Conservation (phyloP, 2,797 vertebrate species). For the Anas georgica region DNA sequence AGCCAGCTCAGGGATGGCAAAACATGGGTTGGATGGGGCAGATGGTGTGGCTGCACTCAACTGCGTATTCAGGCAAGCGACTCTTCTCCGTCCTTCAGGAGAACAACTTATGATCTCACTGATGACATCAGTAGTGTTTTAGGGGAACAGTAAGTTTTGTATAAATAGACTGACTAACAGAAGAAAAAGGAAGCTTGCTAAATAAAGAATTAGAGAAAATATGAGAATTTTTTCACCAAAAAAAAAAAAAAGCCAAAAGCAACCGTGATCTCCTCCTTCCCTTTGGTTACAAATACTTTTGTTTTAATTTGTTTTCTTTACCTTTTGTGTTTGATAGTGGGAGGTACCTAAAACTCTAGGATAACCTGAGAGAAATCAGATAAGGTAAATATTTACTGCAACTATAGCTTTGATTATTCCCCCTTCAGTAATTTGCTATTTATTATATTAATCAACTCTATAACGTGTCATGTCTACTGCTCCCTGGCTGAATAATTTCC, state of each 20-base stretch:
- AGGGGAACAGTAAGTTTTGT: background rate
- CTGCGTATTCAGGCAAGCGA: rapidly evolving
- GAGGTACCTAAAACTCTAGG: constrained; percentile 34
- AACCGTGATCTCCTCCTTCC: background rate
- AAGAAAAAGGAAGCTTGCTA: background rate
- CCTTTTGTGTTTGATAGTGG: constrained; percentile 16
- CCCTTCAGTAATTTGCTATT: constrained; percentile 56
- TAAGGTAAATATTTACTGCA: constrained; percentile 60
- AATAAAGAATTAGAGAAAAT: background rate
- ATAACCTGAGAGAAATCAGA: constrained; percentile 49
- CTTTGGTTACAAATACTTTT: background rate
- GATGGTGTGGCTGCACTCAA: rapidly evolving
- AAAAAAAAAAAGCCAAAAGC: background rate
- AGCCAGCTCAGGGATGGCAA: background rate
- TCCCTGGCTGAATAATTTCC: constrained; percentile 62
- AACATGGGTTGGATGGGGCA: background rate
- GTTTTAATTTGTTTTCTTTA: constrained; percentile 18
- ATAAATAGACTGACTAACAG: background rate
- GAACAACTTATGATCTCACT: background rate
- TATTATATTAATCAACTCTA: constrained; percentile 61
- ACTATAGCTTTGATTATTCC: constrained; percentile 64
- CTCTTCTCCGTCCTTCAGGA: background rate
- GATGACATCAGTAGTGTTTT: background rate
- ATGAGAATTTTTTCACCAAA: background rate
- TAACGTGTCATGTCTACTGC: constrained; percentile 57